Evolutionary conservation across 2,113 vertebrate genomes (phyloP).

Genomic region (Danionella cerebrum): DNA sequence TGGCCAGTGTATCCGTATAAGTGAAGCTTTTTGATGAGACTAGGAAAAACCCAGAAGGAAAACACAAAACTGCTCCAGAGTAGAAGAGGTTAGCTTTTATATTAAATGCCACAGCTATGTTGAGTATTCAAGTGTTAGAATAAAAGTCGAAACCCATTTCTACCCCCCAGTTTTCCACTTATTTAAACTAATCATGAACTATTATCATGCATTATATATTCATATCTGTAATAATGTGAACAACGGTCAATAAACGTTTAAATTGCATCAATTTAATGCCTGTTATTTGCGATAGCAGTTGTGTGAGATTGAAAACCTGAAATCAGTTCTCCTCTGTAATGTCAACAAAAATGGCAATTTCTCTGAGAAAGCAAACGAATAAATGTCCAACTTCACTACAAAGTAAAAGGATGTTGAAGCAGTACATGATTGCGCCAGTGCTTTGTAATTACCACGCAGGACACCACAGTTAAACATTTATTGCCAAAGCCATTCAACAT

Average conservation of each 20-base stretch:
- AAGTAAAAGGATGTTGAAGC: slow-evolving; percentile 5
- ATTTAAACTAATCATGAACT: too few relatives aligned
- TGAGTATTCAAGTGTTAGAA: too few relatives aligned
- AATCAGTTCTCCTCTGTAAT: neutral
- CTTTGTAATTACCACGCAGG: slow-evolving; percentile 43
- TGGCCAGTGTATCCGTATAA: too few relatives aligned
- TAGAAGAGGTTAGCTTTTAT: too few relatives aligned
- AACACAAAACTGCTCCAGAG: too few relatives aligned
- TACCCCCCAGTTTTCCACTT: too few relatives aligned
- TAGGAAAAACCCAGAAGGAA: too few relatives aligned
- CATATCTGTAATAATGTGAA: too few relatives aligned
- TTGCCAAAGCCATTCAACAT: slow-evolving; percentile 40
- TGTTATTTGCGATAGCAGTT: neutral
- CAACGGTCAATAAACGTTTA: neutral
- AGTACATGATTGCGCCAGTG: slow-evolving; percentile 2
- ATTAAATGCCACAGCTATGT: too few relatives aligned
- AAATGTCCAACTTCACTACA: slow-evolving; percentile 4
- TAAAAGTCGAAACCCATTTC: too few relatives aligned
- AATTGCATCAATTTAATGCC: neutral
- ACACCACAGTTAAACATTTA: slow-evolving; percentile 44
- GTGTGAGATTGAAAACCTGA: neutral
- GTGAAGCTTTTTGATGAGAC: too few relatives aligned
- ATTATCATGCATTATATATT: too few relatives aligned
- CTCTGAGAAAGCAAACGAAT: neutral
- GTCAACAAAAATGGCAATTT: neutral